Evolutionary conservation across 2,888 invertebrate genomes (phyloP), one percentile per base, ranked within the genome.

Genomic region (Epinotia nisella): DNA sequence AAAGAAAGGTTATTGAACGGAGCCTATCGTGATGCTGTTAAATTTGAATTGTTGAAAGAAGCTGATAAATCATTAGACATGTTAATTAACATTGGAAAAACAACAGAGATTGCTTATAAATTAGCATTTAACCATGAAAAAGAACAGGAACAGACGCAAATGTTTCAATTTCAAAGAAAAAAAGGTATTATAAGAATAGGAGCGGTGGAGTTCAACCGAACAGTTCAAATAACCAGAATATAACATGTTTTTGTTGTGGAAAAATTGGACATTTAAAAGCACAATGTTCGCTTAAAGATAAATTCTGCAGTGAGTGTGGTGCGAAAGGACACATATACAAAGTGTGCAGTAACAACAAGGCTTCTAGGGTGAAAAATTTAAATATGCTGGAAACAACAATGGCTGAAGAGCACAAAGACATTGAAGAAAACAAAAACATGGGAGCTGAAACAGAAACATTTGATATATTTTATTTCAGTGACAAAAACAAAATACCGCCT

Each of bases 281-380:
- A n/a, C 58, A 67, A 10, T 67, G 67, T 15, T 17, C 58, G 0
- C 15, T 67, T 0, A 58, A 58, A 1, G 45, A 59, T 10, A 59
- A 67, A 17, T 49, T 49, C 15, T 66, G 66, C 7, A 66, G 66
- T 66, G 66, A 66, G 11, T 66, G 66, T 56, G 66, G 66, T n/a
- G 35, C 24, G 2, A 67, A 59, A 35, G 67, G 58, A 19, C 67
- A 67, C 29, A 67, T 67, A 13, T 67, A 7, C 29, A 67, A 49
- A 29, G 1, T 29, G 29, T 67, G 67, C 11, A 2, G 3, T n/a
- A n/a, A 55, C 39, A 55, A 67, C 17, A 24, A 67, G 17, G 17
- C 24, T 1, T 11, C 7, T 4, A 5, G 41, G 11, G 21, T 49
- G 15, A 58, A 67, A 13, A 59, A 59, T 11, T 17, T 49, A 0